These are phyloP conservation scores for Phrynocephalus guinanensis DNA, from an alignment of 2,797 vertebrate species.

Conservation along the genomic window DNA sequence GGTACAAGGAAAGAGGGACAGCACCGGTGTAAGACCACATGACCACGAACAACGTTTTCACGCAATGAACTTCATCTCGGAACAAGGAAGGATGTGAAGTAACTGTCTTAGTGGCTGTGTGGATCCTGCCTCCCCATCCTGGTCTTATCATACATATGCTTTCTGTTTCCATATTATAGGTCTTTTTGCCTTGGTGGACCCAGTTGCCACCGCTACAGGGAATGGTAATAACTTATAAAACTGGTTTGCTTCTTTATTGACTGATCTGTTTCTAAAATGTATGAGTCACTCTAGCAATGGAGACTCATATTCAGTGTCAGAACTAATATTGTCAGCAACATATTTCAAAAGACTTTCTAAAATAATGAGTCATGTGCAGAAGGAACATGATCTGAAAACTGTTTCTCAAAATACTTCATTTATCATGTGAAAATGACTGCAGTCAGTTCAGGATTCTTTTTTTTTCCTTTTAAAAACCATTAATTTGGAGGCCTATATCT, in stretches of 20 bases:
- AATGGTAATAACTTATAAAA: not conserved
- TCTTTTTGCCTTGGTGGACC: not conserved
- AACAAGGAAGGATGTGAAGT: no score
- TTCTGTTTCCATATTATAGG: not conserved
- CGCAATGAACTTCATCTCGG: no score
- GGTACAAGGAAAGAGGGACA: no score
- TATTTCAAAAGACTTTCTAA: not conserved
- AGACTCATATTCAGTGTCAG: not conserved
- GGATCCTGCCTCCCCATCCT: not conserved
- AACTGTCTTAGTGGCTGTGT: not conserved
- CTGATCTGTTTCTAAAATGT: not conserved
- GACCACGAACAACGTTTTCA: no score
- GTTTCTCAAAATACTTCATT: not conserved
- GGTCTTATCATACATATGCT: not conserved
- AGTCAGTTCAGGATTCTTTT: not conserved
- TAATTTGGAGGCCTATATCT: not conserved
- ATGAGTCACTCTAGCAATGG: not conserved
- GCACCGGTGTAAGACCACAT: no score
- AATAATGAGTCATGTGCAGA: not conserved
- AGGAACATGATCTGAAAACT: not conserved
- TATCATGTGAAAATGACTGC: not conserved
- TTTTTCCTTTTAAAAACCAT: not conserved
- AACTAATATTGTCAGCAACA: not conserved
- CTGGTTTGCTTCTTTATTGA: not conserved
- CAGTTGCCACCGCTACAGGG: not conserved